Evolutionary conservation across 2,888 invertebrate genomes (phyloP), one percentile per base, ranked within the genome.

Genomic region (Mythimna ferrago): DNA sequence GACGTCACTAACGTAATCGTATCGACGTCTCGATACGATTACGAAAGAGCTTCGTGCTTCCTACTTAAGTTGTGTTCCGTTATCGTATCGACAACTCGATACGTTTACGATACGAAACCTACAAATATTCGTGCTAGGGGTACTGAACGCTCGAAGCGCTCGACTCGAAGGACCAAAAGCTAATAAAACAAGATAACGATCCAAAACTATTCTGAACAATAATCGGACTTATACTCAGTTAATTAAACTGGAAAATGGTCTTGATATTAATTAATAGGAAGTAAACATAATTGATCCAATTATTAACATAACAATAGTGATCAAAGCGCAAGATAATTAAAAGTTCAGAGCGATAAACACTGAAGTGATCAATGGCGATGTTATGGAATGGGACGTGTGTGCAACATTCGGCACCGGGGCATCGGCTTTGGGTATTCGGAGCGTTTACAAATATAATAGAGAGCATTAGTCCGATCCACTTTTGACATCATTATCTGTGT

Each of bases 401-500:
- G 91, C 92, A 92, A 89, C 85, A 90, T 90, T 86, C 84, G 80
- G 72, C 78, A 70, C 64, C 62, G 81, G 81, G 67, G 62, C 82
- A 81, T 77, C 82, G 81, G 84, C 82, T 85, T 73, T 86, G 89
- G 89, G 89, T 90, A 93, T 93, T 94, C 89, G 89, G 89, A 91
- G 89, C 92, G 91, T 95, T 95, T 93, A 95, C 93, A 95, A 94
- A 44, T 93, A 94, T 94, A 95, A 94, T 95, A 93, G 92, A 92
- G 94, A 94, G 92, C 93, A 95, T 95, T 95, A 95, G 96, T 94
- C 92, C 94, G 94, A 95, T 95, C 96, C 95, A 95, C 95, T 95
- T 96, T 95, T 96, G 96, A 95, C 95, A 95, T 96, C 95, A 96
- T 95, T 96, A 96, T 96, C 95, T 95, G 93, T 93, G 92, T 94